Base-by-base conservation (phyloP, 2,888 invertebrate genomes). In the Galeruca laticollis region DNA sequence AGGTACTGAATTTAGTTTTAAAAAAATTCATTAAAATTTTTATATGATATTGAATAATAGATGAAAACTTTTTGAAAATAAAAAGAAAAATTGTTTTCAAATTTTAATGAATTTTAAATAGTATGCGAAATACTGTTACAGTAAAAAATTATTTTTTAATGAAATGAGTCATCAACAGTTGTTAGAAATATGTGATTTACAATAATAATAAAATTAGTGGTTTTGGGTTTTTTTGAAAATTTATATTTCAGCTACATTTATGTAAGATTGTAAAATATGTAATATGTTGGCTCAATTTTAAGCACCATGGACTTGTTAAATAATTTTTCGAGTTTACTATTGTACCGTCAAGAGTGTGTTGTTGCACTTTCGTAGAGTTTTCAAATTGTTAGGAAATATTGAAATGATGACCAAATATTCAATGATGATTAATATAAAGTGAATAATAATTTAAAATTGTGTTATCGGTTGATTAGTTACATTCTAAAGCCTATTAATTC, bases 211-310 rank as follows among this genome's bases (percentile, higher is more conserved):
- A 76, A 76, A 76, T 78, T 71, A 76, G 78, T 78, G 82, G 81
- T 82, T 81, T 81, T 80, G 82, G 82, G 80, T 70, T 72, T 81
- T 81, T 80, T 79, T 79, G 79, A 75, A 64, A 57, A 74, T 76
- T 79, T 76, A 78, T 76, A 76, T 26, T 54, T 33, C 76, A 77
- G 71, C 57, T 59, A 66, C 52, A 52, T 73, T 18, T 57, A 26
- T 21, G n/a, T 26, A 73, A 73, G 74, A 70, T 65, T 79, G 77
- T 79, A 79, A 77, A 76, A 76, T 78, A 77, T 73, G 75, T 69
- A 72, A 73, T 56, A 70, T 57, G 56, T 57, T 63, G 75, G 74
- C 74, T 73, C 70, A 75, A 75, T 43, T 71, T 74, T 49, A 69
- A 69, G 71, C 75, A 73, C 70, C 35, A 33, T 57, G 52, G 69